phyloP scores from a whole-genome alignment of 2,113 vertebrate species.

The Notothenia coriiceps region DNA sequence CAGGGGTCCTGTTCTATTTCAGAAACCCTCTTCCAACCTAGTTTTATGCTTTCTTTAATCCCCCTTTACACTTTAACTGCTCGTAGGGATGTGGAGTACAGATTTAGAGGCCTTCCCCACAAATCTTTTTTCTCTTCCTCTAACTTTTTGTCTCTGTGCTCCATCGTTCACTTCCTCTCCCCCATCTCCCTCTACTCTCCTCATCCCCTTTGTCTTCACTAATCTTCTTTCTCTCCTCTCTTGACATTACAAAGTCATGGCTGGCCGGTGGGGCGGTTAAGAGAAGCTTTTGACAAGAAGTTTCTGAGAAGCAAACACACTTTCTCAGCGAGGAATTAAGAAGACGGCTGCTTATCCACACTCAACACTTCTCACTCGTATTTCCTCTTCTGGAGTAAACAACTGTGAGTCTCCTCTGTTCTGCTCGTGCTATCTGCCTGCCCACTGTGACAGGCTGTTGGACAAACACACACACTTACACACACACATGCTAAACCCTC shows the following conservation, averaged over 20 bases:
- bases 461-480: slow-evolving; percentile 24
- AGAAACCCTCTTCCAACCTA: slow-evolving; percentile 82
- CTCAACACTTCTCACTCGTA: slow-evolving; percentile 59
- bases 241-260: slow-evolving; percentile 53
- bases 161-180: background rate
- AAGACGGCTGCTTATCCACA: slow-evolving; percentile 61
- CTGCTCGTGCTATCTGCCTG: slow-evolving; percentile 48
- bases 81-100: slow-evolving; percentile 56
- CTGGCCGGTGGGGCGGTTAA: slow-evolving; percentile 51
- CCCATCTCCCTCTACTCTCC: background rate
- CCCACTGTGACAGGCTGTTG: slow-evolving; percentile 40
- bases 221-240: slow-evolving; percentile 21
- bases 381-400: slow-evolving; percentile 63
- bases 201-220: background rate
- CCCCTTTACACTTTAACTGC: slow-evolving; percentile 68
- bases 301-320: slow-evolving; percentile 52
- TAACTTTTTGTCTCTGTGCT: slow-evolving; percentile 15
- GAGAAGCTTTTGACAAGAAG: slow-evolving; percentile 47
- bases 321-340: slow-evolving; percentile 63
- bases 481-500: slow-evolving; percentile 2
- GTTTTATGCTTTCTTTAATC: slow-evolving; percentile 80
- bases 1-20: slow-evolving; percentile 88
- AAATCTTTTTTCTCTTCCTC: slow-evolving; percentile 8
- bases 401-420: slow-evolving; percentile 49
- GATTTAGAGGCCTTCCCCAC: slow-evolving; percentile 21